Percentiles rank a stretch among this genome's conserved stretches.
These are phyloP conservation scores for Leucosticte australis DNA, from an alignment of 2,113 vertebrate species.

Conservation along the genomic window DNA sequence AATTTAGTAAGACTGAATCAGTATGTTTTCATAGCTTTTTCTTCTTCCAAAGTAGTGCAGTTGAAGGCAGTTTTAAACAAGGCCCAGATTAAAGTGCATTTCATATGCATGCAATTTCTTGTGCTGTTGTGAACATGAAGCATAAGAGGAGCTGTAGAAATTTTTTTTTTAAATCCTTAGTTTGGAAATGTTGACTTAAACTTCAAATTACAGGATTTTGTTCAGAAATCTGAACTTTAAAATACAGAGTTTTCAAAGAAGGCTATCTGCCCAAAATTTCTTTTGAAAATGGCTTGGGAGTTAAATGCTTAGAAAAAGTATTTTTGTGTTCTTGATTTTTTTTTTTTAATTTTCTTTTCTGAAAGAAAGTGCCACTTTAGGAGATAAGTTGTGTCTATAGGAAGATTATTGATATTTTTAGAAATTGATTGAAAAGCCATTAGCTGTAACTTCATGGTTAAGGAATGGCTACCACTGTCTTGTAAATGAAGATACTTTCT, in stretches of 20 bases:
- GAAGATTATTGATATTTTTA: background rate
- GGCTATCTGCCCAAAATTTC: background rate
- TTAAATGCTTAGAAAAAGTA: background rate
- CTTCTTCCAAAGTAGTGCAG: background rate
- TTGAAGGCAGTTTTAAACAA: background rate
- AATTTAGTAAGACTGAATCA: background rate
- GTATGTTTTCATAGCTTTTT: background rate
- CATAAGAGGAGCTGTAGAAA: background rate
- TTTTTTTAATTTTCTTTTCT: background rate
- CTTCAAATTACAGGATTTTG: background rate
- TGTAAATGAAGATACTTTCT: background rate
- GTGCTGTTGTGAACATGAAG: background rate
- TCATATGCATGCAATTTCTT: background rate
- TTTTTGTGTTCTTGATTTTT: background rate
- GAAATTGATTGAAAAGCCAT: background rate
- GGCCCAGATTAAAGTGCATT: background rate
- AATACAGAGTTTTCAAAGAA: background rate
- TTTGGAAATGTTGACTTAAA: background rate
- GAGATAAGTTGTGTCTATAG: background rate
- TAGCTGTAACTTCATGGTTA: background rate
- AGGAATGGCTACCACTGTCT: background rate
- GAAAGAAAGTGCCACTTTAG: background rate
- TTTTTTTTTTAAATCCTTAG: background rate
- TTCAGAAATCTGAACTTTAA: background rate
- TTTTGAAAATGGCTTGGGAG: background rate